A percentile compares a stretch with the other conserved stretches of the same genome.
Evolutionary conservation across 2,888 invertebrate genomes (phyloP).

Genomic region (Drosophila yooni): DNA sequence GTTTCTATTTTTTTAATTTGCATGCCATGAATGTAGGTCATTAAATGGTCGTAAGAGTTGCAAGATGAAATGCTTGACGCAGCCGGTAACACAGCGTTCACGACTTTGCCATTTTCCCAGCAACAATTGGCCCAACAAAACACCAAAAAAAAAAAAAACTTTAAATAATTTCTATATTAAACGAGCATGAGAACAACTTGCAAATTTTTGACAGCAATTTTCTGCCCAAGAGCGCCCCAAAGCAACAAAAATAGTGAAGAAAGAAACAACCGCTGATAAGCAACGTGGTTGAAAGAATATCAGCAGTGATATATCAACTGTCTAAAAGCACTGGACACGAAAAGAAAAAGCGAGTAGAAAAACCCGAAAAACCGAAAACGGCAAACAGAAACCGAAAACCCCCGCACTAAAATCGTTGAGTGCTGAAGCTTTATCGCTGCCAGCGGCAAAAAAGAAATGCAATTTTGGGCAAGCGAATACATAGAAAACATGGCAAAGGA

Average conservation of each 20-base stretch:
- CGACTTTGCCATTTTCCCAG: slow-evolving; percentile 67
- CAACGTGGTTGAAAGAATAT: slow-evolving; percentile 61
- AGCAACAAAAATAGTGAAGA: slow-evolving; percentile 28
- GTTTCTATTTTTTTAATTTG: slow-evolving; percentile 36
- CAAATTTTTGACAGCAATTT: slow-evolving; percentile 70
- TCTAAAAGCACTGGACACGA: slow-evolving; percentile 16
- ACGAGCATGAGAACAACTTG: slow-evolving; percentile 69
- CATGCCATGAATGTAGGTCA: slow-evolving; percentile 55
- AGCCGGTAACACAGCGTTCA: slow-evolving; percentile 48
- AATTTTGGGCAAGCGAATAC: slow-evolving; percentile 57
- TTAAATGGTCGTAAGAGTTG: slow-evolving; percentile 49
- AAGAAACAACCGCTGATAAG: slow-evolving; percentile 53
- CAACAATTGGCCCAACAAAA: slow-evolving; percentile 40
- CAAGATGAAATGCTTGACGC: slow-evolving; percentile 57
- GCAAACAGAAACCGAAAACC: slow-evolving; percentile 11
- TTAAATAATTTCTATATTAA: slow-evolving; percentile 82
- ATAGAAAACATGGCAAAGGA: slow-evolving; percentile 41
- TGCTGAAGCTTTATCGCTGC: slow-evolving; percentile 68
- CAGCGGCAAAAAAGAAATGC: slow-evolving; percentile 68
- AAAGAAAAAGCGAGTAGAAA: slow-evolving; percentile 2
- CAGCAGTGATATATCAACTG: slow-evolving; percentile 79
- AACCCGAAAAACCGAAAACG: slow-evolving; percentile 8
- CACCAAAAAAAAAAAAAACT: slow-evolving; percentile 23
- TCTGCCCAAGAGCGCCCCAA: slow-evolving; percentile 44
- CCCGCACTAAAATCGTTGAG: slow-evolving; percentile 38